These are phyloP conservation scores for Arion vulgaris DNA, from an alignment of 1,140 invertebrate genomes.

Conservation along the genomic window DNA sequence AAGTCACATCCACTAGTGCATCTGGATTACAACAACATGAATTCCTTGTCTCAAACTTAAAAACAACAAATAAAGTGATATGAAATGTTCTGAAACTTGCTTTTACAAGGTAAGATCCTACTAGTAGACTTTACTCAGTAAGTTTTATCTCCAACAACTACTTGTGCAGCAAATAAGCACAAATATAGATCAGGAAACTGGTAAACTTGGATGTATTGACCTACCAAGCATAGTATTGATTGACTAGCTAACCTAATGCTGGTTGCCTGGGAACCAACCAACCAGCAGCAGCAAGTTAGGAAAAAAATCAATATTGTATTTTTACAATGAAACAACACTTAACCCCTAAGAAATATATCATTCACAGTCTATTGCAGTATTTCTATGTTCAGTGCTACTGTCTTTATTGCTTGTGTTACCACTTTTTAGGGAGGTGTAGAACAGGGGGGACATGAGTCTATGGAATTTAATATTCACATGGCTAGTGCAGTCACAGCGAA, in stretches of 20 bases:
- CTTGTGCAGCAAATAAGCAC: not conserved
- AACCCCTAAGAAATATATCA: not conserved
- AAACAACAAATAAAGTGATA: not conserved
- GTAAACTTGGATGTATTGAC: not conserved
- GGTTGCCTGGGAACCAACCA: conserved; percentile 26
- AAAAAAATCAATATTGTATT: conserved; percentile 19
- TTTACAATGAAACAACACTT: not conserved
- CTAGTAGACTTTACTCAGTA: too few species aligned
- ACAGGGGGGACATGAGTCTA: too few species aligned
- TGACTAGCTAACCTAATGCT: conserved; percentile 24
- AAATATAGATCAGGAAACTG: not conserved
- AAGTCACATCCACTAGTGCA: too few species aligned
- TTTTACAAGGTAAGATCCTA: not conserved
- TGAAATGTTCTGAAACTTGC: not conserved
- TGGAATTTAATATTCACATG: too few species aligned
- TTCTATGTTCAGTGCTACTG: not conserved
- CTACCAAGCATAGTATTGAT: conserved; percentile 10
- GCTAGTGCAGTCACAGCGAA: too few species aligned
- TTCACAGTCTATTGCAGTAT: not conserved
- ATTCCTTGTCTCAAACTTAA: too few species aligned
- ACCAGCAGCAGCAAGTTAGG: not conserved
- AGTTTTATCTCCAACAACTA: too few species aligned
- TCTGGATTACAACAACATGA: too few species aligned
- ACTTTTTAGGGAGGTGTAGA: too few species aligned
- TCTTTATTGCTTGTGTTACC: too few species aligned